These are phyloP conservation scores for Erebia palarica DNA, from an alignment of 2,888 invertebrate species.

Conservation along the genomic window DNA sequence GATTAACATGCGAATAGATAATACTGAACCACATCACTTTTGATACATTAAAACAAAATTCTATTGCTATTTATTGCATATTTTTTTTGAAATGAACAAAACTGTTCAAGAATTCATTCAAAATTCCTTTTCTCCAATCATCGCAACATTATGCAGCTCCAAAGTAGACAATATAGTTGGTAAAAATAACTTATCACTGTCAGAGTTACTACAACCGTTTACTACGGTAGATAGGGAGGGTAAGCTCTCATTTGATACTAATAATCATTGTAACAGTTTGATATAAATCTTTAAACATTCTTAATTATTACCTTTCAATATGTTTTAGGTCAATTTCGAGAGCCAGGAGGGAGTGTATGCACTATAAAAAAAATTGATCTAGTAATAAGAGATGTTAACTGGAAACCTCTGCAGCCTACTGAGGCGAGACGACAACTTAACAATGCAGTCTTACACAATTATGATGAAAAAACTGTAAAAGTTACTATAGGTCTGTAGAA, in stretches of 20 bases:
- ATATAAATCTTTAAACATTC: conserved; percentile 22
- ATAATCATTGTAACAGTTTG: background rate
- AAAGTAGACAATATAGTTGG: conserved; percentile 92
- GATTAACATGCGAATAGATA: background rate
- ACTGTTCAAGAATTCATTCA: conserved; percentile 93
- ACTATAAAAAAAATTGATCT: conserved; percentile 89
- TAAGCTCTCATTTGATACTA: conserved; percentile 39
- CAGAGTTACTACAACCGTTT: conserved; percentile 96
- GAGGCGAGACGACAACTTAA: conserved; percentile 92
- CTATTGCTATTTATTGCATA: background rate
- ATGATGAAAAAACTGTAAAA: conserved; percentile 77
- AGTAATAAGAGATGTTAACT: conserved; percentile 90
- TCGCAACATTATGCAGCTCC: conserved; percentile 92
- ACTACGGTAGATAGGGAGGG: conserved; percentile 84
- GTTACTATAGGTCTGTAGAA: conserved; percentile 78
- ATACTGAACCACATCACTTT: background rate
- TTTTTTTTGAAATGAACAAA: conserved; percentile 46
- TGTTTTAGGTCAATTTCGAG: conserved; percentile 89
- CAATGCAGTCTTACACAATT: conserved; percentile 87
- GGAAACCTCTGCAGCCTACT: conserved; percentile 90
- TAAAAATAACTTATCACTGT: conserved; percentile 95
- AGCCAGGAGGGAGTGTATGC: conserved; percentile 89
- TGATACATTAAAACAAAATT: background rate
- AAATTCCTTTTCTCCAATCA: conserved; percentile 93
- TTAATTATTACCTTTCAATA: conserved; percentile 21